Percentiles rank a stretch among this genome's conserved stretches.
These are phyloP conservation scores for Neocrepidodera transversa DNA, from an alignment of 2,888 invertebrate species.

Conservation along the genomic window DNA sequence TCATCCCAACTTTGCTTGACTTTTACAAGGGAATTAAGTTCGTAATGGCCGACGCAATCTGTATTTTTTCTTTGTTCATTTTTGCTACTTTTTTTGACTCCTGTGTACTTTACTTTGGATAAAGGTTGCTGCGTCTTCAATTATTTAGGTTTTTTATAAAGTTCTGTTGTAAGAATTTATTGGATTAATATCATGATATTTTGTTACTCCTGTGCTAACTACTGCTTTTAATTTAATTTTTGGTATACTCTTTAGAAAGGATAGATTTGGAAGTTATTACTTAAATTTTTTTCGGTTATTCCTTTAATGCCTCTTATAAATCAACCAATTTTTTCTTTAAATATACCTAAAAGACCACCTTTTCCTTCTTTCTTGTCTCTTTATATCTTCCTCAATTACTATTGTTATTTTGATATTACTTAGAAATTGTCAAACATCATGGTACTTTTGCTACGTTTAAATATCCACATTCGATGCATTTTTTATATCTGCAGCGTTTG, in stretches of 20 bases:
- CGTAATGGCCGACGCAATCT: conserved; percentile 29
- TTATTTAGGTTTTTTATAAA: conserved; percentile 1
- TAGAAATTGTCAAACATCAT: conserved; percentile 27
- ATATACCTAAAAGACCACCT: conserved; percentile 34
- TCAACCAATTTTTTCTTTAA: conserved; percentile 15
- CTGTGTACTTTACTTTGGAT: conserved; percentile 22
- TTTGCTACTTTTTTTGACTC: conserved; percentile 10
- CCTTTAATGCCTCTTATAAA: neutral
- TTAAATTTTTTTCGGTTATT: neutral
- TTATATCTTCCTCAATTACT: conserved; percentile 12
- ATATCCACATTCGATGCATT: too few species aligned
- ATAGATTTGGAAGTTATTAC: neutral
- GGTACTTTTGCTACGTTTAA: too few species aligned
- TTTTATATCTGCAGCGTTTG: too few species aligned
- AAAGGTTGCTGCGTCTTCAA: neutral
- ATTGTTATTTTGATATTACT: neutral
- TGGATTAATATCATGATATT: conserved; percentile 40
- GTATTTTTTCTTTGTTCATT: conserved; percentile 4
- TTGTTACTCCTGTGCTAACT: conserved; percentile 39
- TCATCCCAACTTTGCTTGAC: too few species aligned
- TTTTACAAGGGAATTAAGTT: conserved; percentile 33
- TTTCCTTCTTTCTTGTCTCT: conserved; percentile 10
- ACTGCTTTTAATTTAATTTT: conserved; percentile 32
- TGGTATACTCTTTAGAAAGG: neutral
- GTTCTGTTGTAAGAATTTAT: neutral